These are phyloP conservation scores for Nemopilema nomurai DNA, from an alignment of 30 jellyfish, hydroid and myxozoan species.

Conservation along the genomic window DNA sequence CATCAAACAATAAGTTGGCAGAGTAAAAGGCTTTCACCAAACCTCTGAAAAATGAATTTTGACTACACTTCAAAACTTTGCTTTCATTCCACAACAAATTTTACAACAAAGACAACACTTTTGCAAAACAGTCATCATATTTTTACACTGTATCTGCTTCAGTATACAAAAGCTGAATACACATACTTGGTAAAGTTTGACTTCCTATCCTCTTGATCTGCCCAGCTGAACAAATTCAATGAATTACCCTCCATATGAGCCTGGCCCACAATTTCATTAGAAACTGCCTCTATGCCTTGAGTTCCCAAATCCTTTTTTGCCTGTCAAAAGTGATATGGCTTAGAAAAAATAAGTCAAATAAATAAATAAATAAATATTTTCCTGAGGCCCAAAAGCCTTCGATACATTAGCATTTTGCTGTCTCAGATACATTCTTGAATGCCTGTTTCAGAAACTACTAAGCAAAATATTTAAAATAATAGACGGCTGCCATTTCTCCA, in stretches of 20 bases:
- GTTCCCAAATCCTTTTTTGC: slow-evolving; percentile 65
- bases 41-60: slow-evolving; percentile 71
- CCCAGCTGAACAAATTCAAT: slow-evolving; percentile 76
- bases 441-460: no score
- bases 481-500: no score
- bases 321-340: slow-evolving; percentile 1
- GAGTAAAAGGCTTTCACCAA: slow-evolving; percentile 89
- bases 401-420: no score
- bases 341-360: background rate
- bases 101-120: no score
- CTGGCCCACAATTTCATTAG: slow-evolving; percentile 89
- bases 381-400: background rate
- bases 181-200: slow-evolving; percentile 75
- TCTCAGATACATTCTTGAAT: no score
- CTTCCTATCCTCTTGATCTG: slow-evolving; percentile 88
- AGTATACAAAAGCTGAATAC: no score
- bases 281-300: slow-evolving; percentile 83
- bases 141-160: no score
- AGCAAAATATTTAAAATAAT: no score
- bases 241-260: slow-evolving; percentile 88
- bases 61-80: no score
- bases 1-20: slow-evolving; percentile 89
- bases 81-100: no score
- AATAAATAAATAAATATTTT: no score
- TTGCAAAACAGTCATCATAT: no score